Evolutionary conservation across 2,888 invertebrate genomes (phyloP).

Genomic region (Sipha maydis): DNA sequence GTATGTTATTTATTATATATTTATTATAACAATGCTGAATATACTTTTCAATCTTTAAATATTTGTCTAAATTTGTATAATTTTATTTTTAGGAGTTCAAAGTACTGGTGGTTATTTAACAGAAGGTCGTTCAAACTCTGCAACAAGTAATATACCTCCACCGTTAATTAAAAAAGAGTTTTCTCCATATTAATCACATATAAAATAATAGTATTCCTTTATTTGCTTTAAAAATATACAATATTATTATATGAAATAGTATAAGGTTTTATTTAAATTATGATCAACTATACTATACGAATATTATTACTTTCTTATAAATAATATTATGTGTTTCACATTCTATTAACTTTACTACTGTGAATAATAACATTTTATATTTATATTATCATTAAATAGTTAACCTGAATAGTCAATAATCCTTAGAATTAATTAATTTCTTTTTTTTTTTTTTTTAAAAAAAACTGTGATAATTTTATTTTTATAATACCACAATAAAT

Average conservation of each 20-base stretch:
- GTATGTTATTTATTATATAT: conserved; percentile 69
- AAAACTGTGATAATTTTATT: conserved; percentile 62
- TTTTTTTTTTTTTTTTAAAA: conserved; percentile 7
- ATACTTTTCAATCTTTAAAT: neutral
- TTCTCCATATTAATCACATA: conserved; percentile 51
- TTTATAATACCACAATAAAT: conserved; percentile 56
- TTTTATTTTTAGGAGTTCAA: conserved; percentile 72
- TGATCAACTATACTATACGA: conserved; percentile 39
- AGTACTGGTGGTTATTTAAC: conserved; percentile 93
- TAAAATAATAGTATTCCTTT: conserved; percentile 16
- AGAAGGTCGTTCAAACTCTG: conserved; percentile 76
- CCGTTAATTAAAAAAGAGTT: conserved; percentile 56
- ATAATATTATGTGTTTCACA: conserved; percentile 27
- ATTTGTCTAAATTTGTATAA: neutral
- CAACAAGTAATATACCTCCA: conserved; percentile 55
- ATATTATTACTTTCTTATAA: conserved; percentile 12
- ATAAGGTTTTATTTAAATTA: conserved; percentile 51
- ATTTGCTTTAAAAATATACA: conserved; percentile 23
- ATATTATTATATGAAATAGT: neutral
- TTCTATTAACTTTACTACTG: conserved; percentile 41
- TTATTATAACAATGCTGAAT: conserved; percentile 14
- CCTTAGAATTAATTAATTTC: conserved; percentile 29
- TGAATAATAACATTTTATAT: conserved; percentile 35
- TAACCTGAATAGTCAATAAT: conserved; percentile 40
- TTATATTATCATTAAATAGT: conserved; percentile 18